phyloP scores from a whole-genome alignment of 2,797 vertebrate genomes.

The Hypotaenidia okinawae region DNA sequence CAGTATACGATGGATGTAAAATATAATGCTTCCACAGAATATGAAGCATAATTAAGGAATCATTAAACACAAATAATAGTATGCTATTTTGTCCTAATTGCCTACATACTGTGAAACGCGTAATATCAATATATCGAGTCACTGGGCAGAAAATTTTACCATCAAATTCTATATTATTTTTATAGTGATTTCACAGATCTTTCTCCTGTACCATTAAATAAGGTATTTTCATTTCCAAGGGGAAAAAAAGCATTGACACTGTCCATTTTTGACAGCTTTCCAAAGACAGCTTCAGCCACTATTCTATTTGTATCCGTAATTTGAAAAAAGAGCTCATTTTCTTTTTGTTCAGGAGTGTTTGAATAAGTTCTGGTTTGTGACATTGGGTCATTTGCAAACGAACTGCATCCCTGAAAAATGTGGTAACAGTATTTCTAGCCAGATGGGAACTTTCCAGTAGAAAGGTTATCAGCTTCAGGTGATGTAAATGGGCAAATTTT shows the following conservation, averaged over 20 bases:
- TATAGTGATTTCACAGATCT: constrained; percentile 2
- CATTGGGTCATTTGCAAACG: constrained; percentile 37
- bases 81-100: neutral
- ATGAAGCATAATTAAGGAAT: neutral
- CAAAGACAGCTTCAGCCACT: neutral
- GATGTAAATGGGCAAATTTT: constrained; percentile 41
- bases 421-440: constrained; percentile 25
- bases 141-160: constrained; percentile 9
- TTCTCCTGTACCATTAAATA: constrained; percentile 51
- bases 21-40: neutral
- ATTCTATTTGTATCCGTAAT: neutral
- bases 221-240: constrained; percentile 41
- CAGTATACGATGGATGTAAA: neutral
- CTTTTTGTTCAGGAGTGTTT: constrained; percentile 17
- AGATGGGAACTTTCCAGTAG: constrained; percentile 46
- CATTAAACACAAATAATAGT: neutral
- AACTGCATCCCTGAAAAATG: constrained; percentile 34
- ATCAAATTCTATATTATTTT: neutral
- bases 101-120: neutral
- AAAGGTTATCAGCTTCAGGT: constrained; percentile 54
- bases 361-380: neutral
- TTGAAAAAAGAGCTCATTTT: constrained; percentile 19
- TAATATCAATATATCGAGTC: neutral
- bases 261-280: constrained; percentile 22
- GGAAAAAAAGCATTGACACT: neutral